A percentile compares a stretch with the other conserved stretches of the same genome.
Evolutionary conservation across 2,797 vertebrate genomes (phyloP).

Genomic region (Fratercula arctica): DNA sequence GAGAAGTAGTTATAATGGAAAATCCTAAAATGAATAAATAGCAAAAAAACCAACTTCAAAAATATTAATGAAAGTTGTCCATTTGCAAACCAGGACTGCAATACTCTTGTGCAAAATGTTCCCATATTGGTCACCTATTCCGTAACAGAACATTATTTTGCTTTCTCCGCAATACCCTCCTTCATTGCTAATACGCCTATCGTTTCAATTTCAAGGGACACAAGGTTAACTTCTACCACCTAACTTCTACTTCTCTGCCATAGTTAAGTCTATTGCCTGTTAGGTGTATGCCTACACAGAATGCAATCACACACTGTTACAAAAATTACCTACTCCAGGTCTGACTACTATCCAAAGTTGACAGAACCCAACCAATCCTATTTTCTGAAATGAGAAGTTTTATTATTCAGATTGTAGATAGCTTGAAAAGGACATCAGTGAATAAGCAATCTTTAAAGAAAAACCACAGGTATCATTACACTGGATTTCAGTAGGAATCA

Average conservation of each 20-base stretch:
- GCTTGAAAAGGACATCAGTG: neutral
- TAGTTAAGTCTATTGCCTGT: fast-evolving
- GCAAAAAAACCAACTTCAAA: neutral
- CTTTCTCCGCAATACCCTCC: neutral
- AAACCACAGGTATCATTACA: neutral
- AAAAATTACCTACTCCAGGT: neutral
- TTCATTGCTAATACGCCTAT: neutral
- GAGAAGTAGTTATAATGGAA: neutral
- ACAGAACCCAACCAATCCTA: neutral
- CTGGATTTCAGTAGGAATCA: neutral
- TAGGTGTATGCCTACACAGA: neutral
- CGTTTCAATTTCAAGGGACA: neutral
- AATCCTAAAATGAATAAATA: neutral
- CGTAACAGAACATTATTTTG: neutral
- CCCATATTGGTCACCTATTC: neutral
- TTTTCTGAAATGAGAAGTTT: neutral
- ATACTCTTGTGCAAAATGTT: neutral
- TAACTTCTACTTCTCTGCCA: neutral
- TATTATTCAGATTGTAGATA: neutral
- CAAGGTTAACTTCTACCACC: neutral
- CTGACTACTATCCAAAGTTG: neutral
- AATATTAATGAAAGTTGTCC: neutral
- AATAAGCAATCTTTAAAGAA: neutral
- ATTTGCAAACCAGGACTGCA: neutral
- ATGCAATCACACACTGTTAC: neutral